phyloP scores from a whole-genome alignment of 2,888 invertebrate species.

The Resseliella maxima region DNA sequence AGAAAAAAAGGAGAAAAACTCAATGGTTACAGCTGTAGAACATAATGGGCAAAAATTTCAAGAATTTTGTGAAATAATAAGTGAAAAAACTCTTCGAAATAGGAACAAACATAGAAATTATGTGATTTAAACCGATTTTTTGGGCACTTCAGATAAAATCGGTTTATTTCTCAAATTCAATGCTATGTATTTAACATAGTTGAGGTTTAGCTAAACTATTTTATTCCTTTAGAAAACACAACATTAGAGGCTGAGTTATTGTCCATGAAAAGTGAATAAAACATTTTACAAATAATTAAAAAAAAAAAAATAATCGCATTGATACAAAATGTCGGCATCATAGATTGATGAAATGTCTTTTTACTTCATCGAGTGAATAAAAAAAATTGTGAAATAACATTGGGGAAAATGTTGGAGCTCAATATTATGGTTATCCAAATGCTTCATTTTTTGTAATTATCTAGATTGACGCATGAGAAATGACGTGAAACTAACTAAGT shows the following conservation, averaged over 20 bases:
- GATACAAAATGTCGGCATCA: neutral
- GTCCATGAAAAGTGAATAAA: neutral
- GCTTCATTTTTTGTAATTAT: neutral
- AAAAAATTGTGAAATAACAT: neutral
- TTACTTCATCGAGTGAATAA: neutral
- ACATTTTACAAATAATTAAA: no score
- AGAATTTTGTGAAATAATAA: neutral
- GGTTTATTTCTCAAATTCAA: neutral
- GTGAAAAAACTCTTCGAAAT: neutral
- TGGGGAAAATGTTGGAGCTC: neutral
- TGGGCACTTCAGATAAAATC: constrained; percentile 16
- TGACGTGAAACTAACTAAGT: neutral
- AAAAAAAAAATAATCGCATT: neutral
- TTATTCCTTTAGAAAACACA: constrained; percentile 29
- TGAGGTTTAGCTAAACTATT: no score
- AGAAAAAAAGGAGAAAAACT: no score
- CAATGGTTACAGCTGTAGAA: no score
- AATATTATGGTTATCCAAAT: neutral
- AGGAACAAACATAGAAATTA: neutral
- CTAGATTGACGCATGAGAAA: neutral
- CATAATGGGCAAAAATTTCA: neutral
- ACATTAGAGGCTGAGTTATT: neutral
- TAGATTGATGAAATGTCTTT: neutral
- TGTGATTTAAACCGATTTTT: neutral
- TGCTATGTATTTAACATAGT: no score